These are phyloP conservation scores for Buphagus erythrorhynchus DNA, from an alignment of 2,797 vertebrate genomes.

Conservation along the genomic window DNA sequence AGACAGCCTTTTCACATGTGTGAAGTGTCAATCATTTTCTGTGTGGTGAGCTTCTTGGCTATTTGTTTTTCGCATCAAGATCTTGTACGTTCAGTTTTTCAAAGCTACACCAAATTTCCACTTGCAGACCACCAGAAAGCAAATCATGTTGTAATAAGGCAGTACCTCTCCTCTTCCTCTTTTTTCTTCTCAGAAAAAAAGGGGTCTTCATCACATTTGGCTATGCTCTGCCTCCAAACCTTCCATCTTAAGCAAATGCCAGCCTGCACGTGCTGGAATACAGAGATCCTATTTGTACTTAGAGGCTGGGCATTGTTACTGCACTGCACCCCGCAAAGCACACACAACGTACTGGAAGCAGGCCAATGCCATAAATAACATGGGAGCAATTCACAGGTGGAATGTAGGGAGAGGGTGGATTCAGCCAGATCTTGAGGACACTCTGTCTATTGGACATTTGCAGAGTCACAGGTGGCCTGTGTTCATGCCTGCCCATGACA, in stretches of 20 bases:
- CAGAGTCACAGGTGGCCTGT: neutral
- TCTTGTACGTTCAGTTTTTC: neutral
- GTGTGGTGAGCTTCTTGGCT: accelerated
- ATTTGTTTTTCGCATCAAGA: neutral
- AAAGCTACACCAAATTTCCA: neutral
- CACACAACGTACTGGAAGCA: neutral
- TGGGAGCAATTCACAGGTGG: constrained; percentile 5
- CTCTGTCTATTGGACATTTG: neutral
- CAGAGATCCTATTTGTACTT: constrained; percentile 25
- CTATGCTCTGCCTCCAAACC: neutral
- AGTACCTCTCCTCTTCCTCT: neutral
- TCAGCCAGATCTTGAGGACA: neutral
- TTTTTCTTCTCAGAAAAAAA: no score
- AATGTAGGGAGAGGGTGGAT: constrained; percentile 26
- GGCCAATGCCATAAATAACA: constrained; percentile 11
- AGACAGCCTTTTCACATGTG: neutral
- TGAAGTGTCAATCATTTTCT: neutral
- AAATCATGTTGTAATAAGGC: neutral
- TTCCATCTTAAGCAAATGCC: neutral
- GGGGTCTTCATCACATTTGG: neutral
- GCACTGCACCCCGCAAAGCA: constrained; percentile 13
- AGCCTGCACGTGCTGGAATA: neutral
- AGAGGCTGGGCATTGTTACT: neutral
- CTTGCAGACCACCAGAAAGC: neutral
- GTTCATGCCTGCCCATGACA: neutral